These are phyloP conservation scores for Galago senegalensis DNA, from an alignment of 2,797 vertebrate genomes.

Conservation along the genomic window DNA sequence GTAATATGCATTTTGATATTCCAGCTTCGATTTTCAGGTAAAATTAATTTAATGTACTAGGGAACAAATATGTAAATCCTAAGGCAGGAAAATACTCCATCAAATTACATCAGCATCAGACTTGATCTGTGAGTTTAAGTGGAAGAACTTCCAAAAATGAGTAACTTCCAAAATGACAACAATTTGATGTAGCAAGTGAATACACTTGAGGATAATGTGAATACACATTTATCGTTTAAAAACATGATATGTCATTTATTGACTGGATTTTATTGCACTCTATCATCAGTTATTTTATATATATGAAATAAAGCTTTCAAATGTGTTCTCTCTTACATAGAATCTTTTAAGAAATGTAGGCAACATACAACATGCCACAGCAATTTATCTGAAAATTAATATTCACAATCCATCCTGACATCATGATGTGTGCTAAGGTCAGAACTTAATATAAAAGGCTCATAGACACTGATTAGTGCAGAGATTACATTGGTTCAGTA, in stretches of 20 bases:
- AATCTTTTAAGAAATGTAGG: background rate
- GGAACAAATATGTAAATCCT: background rate
- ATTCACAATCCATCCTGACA: background rate
- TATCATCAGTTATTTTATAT: background rate
- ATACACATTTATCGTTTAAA: background rate
- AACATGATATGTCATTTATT: background rate
- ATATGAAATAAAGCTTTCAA: conserved; percentile 25
- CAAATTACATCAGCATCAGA: background rate
- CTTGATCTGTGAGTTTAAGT: conserved; percentile 9
- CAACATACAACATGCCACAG: background rate
- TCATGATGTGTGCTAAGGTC: background rate
- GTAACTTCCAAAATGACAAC: background rate
- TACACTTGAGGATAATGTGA: background rate
- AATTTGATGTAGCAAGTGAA: background rate
- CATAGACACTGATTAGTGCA: background rate
- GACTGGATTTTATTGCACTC: background rate
- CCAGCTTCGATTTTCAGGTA: background rate
- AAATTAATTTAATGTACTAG: background rate
- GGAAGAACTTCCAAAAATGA: background rate
- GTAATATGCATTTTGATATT: background rate
- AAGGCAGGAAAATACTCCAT: background rate
- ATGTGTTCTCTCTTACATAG: background rate
- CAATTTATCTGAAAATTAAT: background rate
- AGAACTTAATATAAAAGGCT: background rate
- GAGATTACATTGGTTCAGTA: background rate